Conservation (phyloP, 2,113 vertebrate genomes). For the Eleginops maclovinus region DNA sequence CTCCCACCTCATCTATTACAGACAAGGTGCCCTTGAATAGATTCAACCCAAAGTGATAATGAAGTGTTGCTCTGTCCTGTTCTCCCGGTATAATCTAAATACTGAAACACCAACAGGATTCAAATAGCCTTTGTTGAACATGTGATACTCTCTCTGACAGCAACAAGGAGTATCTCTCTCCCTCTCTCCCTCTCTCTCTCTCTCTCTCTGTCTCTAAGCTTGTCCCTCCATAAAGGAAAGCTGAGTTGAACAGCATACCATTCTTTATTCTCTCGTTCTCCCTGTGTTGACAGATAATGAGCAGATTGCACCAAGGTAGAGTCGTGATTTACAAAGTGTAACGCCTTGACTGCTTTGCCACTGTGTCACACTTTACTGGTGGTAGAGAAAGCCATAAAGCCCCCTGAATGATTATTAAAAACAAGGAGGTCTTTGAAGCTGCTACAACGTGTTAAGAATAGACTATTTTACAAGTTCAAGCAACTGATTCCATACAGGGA, state of each 20-base stretch:
- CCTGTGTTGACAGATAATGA: not conserved
- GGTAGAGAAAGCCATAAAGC: slow-evolving; percentile 28
- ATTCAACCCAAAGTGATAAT: slow-evolving; percentile 19
- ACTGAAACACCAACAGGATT: slow-evolving; percentile 28
- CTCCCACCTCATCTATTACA: slow-evolving; percentile 34
- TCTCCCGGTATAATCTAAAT: slow-evolving; percentile 16
- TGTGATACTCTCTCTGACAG: not conserved
- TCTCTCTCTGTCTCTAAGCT: not conserved
- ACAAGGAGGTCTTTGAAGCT: slow-evolving; percentile 18
- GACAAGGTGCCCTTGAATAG: slow-evolving; percentile 51
- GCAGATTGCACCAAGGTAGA: not conserved
- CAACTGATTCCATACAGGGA: slow-evolving; percentile 24
- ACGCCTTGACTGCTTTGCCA: not conserved
- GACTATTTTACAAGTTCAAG: slow-evolving; percentile 22
- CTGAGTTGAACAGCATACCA: slow-evolving; percentile 17
- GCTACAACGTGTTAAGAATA: slow-evolving; percentile 21
- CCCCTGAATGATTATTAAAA: slow-evolving; percentile 1
- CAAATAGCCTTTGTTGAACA: slow-evolving; percentile 1
- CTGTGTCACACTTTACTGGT: not conserved
- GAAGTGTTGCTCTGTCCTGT: slow-evolving; percentile 10
- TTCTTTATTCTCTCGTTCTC: slow-evolving; percentile 14
- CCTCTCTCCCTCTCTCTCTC: not conserved
- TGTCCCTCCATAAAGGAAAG: not conserved
- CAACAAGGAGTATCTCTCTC: not conserved
- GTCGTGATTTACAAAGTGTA: not conserved